These are phyloP conservation scores for Tetanocera ferruginea DNA, from an alignment of 2,888 invertebrate genomes.

Conservation along the genomic window DNA sequence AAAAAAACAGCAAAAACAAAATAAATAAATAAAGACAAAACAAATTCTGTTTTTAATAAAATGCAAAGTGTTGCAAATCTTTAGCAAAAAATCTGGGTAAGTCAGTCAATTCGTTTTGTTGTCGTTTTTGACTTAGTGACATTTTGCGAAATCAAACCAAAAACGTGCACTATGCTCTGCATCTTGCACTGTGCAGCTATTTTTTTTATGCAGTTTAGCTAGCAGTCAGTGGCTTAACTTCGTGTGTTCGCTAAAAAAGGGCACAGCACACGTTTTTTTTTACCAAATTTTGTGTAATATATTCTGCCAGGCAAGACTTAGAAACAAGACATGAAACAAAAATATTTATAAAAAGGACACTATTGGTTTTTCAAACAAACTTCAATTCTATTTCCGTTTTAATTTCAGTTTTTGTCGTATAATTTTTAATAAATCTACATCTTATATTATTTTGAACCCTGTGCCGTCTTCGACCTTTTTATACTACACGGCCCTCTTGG, in stretches of 20 bases:
- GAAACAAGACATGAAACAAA: background rate
- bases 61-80: conserved; percentile 21
- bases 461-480: no score
- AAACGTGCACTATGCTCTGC: conserved; percentile 23
- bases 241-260: background rate
- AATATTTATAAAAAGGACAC: background rate
- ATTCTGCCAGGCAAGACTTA: background rate
- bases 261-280: background rate
- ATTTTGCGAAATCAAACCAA: conserved; percentile 15
- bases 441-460: no score
- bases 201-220: background rate
- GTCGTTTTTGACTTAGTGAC: conserved; percentile 17
- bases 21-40: conserved; percentile 7
- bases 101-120: conserved; percentile 44
- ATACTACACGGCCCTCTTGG: no score
- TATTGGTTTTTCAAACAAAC: no score
- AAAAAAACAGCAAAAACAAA: background rate
- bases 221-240: background rate
- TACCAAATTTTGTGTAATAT: background rate
- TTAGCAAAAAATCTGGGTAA: conserved; percentile 44
- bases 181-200: background rate
- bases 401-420: no score
- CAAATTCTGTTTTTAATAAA: background rate
- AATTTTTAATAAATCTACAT: no score
- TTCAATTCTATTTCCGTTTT: no score